These are phyloP conservation scores for Entomobrya proxima DNA, from an alignment of 2,888 invertebrate species.

Conservation along the genomic window DNA sequence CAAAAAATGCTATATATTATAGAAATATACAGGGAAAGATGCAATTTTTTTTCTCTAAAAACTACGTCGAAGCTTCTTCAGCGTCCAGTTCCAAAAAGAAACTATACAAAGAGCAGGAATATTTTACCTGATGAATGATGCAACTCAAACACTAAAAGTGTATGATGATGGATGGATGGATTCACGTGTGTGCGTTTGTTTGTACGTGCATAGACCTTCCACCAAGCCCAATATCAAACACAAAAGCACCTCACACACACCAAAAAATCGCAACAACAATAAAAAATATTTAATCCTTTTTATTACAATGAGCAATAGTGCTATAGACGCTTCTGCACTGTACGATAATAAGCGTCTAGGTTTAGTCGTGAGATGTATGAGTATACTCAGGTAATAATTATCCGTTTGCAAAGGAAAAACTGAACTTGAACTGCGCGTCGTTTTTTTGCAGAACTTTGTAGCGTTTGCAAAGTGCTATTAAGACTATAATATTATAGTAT, in stretches of 20 bases:
- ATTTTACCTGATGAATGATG: background rate
- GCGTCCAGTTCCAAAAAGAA: background rate
- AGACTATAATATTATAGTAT: background rate
- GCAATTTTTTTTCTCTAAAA: no score
- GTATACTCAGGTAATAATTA: background rate
- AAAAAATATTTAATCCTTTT: no score
- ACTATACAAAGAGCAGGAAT: background rate
- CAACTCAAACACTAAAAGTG: background rate
- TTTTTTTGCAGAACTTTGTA: background rate
- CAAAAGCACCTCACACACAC: no score
- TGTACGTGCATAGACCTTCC: no score
- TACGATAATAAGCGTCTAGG: background rate
- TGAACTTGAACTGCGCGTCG: conserved; percentile 44
- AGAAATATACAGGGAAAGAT: no score
- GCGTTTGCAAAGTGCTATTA: background rate
- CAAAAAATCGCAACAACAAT: no score
- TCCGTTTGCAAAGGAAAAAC: conserved; percentile 33
- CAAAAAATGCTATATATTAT: background rate
- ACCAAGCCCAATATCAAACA: no score
- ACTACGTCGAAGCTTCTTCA: background rate
- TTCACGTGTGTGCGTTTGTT: background rate
- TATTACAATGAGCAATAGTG: no score
- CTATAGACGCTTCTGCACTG: no score
- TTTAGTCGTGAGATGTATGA: background rate
- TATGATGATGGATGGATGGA: background rate